phyloP scores from a whole-genome alignment of 2,113 vertebrate genomes.

The Ondatra zibethicus region DNA sequence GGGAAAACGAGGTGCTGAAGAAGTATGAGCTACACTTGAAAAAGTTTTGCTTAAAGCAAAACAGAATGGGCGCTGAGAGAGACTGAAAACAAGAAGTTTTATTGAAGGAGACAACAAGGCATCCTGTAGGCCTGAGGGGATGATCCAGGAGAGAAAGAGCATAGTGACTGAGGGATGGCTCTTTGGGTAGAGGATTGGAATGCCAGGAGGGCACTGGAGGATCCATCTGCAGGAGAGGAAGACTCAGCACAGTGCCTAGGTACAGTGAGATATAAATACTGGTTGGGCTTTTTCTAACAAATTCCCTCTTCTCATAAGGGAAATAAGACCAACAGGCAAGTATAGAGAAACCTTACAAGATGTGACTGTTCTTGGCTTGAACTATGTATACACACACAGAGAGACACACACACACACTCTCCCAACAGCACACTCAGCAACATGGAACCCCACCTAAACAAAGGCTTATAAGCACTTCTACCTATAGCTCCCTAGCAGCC shows the following conservation, averaged over 20 bases:
- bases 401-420: neutral
- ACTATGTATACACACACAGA: neutral
- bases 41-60: conserved; percentile 14
- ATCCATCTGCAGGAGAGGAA: neutral
- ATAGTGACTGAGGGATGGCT: neutral
- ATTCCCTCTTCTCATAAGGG: neutral
- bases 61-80: neutral
- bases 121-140: neutral
- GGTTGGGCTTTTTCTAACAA: neutral
- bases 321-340: neutral
- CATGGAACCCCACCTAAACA: neutral
- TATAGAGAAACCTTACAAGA: neutral
- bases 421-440: neutral
- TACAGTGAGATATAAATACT: rapidly evolving
- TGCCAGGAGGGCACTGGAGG: neutral
- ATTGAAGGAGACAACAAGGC: neutral
- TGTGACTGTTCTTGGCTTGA: neutral
- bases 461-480: neutral
- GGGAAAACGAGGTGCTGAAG: neutral
- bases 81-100: neutral
- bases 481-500: neutral
- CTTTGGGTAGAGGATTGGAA: neutral
- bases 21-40: neutral
- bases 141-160: neutral
- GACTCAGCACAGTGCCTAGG: neutral